Percentiles rank a stretch among this genome's conserved stretches.
Conservation (phyloP, 2,888 invertebrate genomes). For the Odiellus spinosus region DNA sequence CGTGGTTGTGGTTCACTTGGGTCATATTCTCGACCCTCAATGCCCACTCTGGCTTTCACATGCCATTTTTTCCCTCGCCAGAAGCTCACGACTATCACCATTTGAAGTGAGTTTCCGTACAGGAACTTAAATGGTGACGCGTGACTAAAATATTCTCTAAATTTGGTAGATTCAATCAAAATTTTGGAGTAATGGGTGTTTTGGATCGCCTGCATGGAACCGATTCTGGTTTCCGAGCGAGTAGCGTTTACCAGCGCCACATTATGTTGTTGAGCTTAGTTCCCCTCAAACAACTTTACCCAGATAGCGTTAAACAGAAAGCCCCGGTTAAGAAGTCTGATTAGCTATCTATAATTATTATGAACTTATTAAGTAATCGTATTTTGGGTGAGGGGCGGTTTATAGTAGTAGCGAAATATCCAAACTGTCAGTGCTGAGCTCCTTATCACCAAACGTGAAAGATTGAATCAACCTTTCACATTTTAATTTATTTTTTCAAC, state of each 20-base stretch:
- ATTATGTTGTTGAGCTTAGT: slow-evolving; percentile 28
- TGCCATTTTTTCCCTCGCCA: slow-evolving; percentile 68
- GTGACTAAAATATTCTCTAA: background rate
- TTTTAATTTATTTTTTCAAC: no score
- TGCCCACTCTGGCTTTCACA: slow-evolving; percentile 68
- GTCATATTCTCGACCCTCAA: slow-evolving; percentile 62
- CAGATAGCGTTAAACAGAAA: slow-evolving; percentile 11
- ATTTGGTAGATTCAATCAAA: slow-evolving; percentile 55
- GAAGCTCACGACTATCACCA: slow-evolving; percentile 79
- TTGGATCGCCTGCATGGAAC: slow-evolving; percentile 69
- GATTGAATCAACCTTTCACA: no score
- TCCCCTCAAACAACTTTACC: slow-evolving; percentile 26
- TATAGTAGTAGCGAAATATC: no score
- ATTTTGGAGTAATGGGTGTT: slow-evolving; percentile 64
- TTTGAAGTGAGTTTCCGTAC: slow-evolving; percentile 39
- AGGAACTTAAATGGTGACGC: background rate
- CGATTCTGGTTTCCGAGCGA: slow-evolving; percentile 46
- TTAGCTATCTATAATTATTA: no score
- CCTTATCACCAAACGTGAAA: no score
- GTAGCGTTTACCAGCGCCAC: slow-evolving; percentile 52
- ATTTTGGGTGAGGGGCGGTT: no score
- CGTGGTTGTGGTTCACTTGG: slow-evolving; percentile 54
- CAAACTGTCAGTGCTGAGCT: no score
- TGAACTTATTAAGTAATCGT: no score
- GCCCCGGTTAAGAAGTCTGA: no score